Evolutionary conservation across 2,888 invertebrate species (phyloP).

Genomic region (Torymus tubicola): DNA sequence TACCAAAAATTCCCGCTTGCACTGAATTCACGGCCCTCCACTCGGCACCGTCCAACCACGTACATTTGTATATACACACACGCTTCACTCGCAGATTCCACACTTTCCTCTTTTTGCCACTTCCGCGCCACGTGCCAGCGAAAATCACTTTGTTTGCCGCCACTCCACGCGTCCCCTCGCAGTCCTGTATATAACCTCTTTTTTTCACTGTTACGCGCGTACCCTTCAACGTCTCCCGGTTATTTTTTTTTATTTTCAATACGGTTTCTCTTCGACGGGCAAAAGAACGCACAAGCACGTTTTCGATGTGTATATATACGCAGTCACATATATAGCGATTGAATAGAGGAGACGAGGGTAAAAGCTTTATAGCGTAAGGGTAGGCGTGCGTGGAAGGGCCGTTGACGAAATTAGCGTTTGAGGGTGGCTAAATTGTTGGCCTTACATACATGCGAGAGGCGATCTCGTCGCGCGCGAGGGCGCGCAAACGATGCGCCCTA

Average conservation of each 20-base stretch:
- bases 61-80: neutral
- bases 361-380: neutral
- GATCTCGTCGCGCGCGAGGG: too few relatives aligned
- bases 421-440: conserved; percentile 11
- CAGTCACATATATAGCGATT: conserved; percentile 5
- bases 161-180: neutral
- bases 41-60: neutral
- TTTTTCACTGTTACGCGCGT: too few relatives aligned
- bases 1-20: too few relatives aligned
- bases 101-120: conserved; percentile 8
- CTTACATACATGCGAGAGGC: neutral
- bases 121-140: conserved; percentile 6
- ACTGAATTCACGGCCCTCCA: too few relatives aligned
- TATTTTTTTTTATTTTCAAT: too few relatives aligned
- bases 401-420: conserved; percentile 19
- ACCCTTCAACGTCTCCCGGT: too few relatives aligned
- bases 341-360: neutral
- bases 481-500: too few relatives aligned
- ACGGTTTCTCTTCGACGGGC: neutral
- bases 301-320: neutral
- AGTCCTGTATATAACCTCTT: too few relatives aligned
- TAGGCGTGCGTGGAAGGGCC: neutral
- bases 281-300: neutral
- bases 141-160: conserved; percentile 44
- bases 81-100: neutral